Evolutionary conservation across 2,888 invertebrate species (phyloP).

Genomic region (Acleris cristana): DNA sequence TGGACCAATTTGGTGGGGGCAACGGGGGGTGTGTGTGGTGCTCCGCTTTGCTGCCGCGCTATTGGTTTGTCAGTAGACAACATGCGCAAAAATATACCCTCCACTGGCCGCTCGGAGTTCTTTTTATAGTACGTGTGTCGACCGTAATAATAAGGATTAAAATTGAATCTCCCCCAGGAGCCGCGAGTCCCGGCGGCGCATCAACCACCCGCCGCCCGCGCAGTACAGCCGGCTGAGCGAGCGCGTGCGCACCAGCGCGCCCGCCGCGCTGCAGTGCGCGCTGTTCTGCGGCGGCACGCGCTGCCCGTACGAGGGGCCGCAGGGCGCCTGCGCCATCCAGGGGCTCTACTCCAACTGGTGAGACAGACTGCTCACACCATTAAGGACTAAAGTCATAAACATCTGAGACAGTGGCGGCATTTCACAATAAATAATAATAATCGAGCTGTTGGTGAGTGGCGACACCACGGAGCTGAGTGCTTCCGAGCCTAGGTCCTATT

Average conservation of each 20-base stretch:
- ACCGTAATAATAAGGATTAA: no score
- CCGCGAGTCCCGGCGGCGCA: conserved; percentile 68
- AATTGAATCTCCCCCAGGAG: conserved; percentile 51
- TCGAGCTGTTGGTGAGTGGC: no score
- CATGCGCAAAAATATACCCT: no score
- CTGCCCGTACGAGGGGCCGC: conserved; percentile 91
- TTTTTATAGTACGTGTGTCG: no score
- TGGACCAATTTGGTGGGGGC: no score
- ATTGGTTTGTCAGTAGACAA: no score
- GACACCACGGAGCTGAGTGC: conserved; percentile 5
- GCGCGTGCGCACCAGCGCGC: conserved; percentile 85
- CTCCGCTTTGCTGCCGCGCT: no score
- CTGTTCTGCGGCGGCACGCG: conserved; percentile 93
- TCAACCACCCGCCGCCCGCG: conserved; percentile 72
- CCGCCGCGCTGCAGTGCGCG: conserved; percentile 89
- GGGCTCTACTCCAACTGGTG: conserved; percentile 94
- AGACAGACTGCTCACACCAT: conserved; percentile 46
- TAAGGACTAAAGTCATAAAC: no score
- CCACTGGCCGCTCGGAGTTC: no score
- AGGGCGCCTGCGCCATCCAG: conserved; percentile 87
- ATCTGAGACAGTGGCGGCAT: neutral
- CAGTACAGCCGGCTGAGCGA: conserved; percentile 77
- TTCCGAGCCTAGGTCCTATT: no score
- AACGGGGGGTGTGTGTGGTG: no score
- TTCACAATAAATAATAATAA: no score